phyloP scores from a whole-genome alignment of 2,888 invertebrate genomes.

The Emmelina monodactyla region DNA sequence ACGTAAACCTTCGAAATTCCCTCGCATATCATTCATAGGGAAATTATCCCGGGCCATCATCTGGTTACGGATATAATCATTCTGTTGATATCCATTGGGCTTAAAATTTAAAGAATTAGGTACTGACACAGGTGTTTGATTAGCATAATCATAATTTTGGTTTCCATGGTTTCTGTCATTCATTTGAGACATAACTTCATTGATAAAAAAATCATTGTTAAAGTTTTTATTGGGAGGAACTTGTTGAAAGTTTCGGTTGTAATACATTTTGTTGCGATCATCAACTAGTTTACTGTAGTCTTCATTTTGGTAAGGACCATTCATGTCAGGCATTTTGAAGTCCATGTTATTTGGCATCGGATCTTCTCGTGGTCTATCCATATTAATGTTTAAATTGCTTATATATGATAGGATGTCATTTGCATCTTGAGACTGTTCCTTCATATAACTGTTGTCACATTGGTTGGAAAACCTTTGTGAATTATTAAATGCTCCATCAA shows the following conservation, averaged over 20 bases:
- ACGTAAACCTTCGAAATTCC: conserved; percentile 13
- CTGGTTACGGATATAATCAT: conserved; percentile 39
- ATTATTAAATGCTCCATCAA: conserved; percentile 29
- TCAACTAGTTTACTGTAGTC: conserved; percentile 37
- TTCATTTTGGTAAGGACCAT: conserved; percentile 38
- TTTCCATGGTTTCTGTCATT: conserved; percentile 32
- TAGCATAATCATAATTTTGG: conserved; percentile 43
- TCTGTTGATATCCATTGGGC: conserved; percentile 46
- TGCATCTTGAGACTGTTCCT: conserved; percentile 39
- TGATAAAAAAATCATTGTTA: conserved; percentile 33
- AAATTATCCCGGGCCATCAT: conserved; percentile 35
- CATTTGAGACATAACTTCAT: conserved; percentile 39
- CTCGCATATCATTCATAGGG: conserved; percentile 24
- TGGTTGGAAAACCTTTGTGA: conserved; percentile 38
- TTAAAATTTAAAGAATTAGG: conserved; percentile 33
- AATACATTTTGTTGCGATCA: conserved; percentile 40
- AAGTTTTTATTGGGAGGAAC: conserved; percentile 37
- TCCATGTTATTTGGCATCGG: conserved; percentile 33
- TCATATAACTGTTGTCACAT: conserved; percentile 26
- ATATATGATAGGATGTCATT: conserved; percentile 41
- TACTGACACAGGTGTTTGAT: conserved; percentile 30
- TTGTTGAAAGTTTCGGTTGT: conserved; percentile 35
- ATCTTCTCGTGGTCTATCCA: conserved; percentile 36
- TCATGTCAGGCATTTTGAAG: conserved; percentile 43
- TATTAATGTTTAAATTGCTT: conserved; percentile 37